Evolutionary conservation across 2,888 invertebrate genomes (phyloP), one percentile per base, ranked within the genome.

Genomic region (Schrankia costaestrigalis): DNA sequence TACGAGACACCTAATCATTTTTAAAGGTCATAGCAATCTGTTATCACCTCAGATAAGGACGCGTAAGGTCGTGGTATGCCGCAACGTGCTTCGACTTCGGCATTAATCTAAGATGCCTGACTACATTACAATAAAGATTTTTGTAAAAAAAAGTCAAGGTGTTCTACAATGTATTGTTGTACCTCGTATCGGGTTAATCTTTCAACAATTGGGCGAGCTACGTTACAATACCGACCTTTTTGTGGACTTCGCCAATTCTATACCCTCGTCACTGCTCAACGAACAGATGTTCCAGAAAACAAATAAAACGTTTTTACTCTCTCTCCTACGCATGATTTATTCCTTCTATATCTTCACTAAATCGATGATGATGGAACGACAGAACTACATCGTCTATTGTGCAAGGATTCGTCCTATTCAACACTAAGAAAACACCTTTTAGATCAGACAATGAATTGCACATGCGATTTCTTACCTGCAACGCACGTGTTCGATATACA

Each of bases 401-500:
- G 85, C 86, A 87, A 87, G 61, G 71, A 67, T 57, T 64, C 69
- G 38, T 51, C 58, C 71, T 78, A 77, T 83, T 74, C 74, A 75
- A 41, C 44, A 39, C 45, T 46, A 69, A 79, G 76, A 80, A 79
- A 77, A 81, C 77, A 78, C 74, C 70, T 78, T 76, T 74, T 71
- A 51, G 51, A 47, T 52, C 43, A 66, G 59, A 85, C 85, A 85
- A 84, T 81, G 63, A 59, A 61, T 71, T 83, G 81, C 85, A 86
- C 86, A 84, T 84, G 84, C 76, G 63, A 73, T 51, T 53, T 50
- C 45, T 72, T 86, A 86, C 86, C 86, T 86, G 85, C 77, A 26
- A 75, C 82, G 83, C 87, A 86, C 87, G 86, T 87, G 86, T 85
- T 81, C 78, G 57, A 67, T 61, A 72, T 81, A 80, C 78, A 73